Conservation (phyloP, 2,113 vertebrate genomes). For the Quiscalus mexicanus region DNA sequence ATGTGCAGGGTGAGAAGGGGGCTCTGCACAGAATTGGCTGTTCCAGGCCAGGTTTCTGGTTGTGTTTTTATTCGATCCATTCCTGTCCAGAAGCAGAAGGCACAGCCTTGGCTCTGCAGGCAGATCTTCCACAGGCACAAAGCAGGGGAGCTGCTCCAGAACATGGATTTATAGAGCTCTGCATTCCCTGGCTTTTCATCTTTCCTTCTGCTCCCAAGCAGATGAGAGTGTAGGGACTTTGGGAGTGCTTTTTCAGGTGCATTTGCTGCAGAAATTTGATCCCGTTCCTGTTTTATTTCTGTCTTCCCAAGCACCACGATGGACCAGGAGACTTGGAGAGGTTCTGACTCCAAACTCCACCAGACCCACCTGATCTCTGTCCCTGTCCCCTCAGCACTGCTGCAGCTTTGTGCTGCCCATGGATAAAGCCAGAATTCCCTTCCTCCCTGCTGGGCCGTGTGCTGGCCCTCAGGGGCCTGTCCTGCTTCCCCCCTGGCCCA, state of each 20-base stretch:
- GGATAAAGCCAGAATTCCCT: neutral
- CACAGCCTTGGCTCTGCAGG: neutral
- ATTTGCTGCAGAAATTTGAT: neutral
- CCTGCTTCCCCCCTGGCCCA: neutral
- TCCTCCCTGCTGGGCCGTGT: neutral
- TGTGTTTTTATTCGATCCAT: neutral
- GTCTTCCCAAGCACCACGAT: neutral
- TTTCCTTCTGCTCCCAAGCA: neutral
- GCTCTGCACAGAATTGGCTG: neutral
- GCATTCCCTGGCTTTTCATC: neutral
- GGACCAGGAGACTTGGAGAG: neutral
- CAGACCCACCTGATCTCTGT: no score
- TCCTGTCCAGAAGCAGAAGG: neutral
- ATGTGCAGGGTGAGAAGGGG: neutral
- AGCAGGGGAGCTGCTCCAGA: neutral
- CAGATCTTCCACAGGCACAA: neutral
- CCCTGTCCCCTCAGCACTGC: neutral
- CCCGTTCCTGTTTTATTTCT: neutral
- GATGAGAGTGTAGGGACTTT: accelerated
- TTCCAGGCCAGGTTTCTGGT: neutral
- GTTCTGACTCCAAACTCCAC: neutral
- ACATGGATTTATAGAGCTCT: neutral
- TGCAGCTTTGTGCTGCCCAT: neutral
- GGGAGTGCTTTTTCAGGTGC: neutral
- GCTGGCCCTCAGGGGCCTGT: neutral